These are phyloP conservation scores for Mesorhabditis sp. DNA, from an alignment of 2,888 invertebrate genomes.

Conservation along the genomic window DNA sequence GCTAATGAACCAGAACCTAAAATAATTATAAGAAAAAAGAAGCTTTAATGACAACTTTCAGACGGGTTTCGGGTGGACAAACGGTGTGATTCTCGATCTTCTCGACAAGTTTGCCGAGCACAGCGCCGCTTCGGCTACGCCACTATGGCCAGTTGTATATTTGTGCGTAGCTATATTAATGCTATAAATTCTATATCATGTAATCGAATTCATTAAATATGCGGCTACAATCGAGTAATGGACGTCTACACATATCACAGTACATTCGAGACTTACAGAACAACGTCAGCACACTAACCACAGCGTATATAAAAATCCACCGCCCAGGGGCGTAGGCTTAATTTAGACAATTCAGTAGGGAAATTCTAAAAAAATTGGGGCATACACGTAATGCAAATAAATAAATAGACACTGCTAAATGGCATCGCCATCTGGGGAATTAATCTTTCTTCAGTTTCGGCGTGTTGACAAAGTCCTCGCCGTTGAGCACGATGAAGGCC, in stretches of 20 bases:
- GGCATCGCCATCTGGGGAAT: background rate
- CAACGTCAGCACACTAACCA: no score
- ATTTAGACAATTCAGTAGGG: no score
- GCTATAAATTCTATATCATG: no score
- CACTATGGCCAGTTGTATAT: background rate
- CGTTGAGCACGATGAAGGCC: conserved; percentile 79
- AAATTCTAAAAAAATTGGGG: no score
- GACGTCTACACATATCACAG: no score
- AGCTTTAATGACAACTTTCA: conserved; percentile 18
- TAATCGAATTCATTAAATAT: no score
- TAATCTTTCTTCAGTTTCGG: conserved; percentile 65
- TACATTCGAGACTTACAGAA: no score
- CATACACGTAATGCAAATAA: no score
- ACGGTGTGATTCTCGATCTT: conserved; percentile 48
- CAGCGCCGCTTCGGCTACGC: conserved; percentile 17
- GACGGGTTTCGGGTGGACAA: conserved; percentile 50
- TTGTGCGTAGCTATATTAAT: background rate
- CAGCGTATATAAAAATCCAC: no score
- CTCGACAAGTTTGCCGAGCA: conserved; percentile 50
- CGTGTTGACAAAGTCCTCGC: conserved; percentile 88
- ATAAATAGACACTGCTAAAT: no score
- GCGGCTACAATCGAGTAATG: no score
- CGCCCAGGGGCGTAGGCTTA: no score
- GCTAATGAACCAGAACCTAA: background rate
- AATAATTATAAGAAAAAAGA: background rate